Conservation (phyloP, 2,888 invertebrate species). For the Spicauda simplicius region DNA sequence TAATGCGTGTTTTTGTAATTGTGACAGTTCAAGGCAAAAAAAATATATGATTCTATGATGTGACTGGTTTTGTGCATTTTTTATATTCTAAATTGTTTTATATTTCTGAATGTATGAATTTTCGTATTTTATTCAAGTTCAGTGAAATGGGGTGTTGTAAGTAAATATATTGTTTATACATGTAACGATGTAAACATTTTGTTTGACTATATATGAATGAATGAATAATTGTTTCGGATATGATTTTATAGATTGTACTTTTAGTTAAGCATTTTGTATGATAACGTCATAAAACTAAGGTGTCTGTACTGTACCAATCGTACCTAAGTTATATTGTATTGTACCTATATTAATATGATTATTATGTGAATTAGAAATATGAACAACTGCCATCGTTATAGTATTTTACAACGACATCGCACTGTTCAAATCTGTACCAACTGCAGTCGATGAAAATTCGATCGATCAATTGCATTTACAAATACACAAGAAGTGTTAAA, state of each 20-base stretch:
- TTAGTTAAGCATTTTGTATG: conserved; percentile 17
- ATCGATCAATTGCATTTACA: neutral
- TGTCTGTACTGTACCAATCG: neutral
- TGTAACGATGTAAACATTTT: conserved; percentile 19
- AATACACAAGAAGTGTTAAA: neutral
- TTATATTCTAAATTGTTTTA: conserved; percentile 13
- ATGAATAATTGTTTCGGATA: conserved; percentile 2
- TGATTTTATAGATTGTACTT: conserved; percentile 8
- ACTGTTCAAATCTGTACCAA: conserved; percentile 12
- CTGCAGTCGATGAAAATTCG: conserved; percentile 2
- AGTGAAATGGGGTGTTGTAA: conserved; percentile 15
- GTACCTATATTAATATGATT: neutral
- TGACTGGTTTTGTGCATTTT: neutral
- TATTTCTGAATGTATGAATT: conserved; percentile 18
- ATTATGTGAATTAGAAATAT: conserved; percentile 10
- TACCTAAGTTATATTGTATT: neutral
- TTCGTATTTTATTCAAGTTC: neutral
- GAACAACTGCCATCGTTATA: conserved; percentile 12
- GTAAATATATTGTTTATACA: conserved; percentile 29
- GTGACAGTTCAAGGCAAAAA: no score
- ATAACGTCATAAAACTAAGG: conserved; percentile 8
- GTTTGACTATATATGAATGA: conserved; percentile 8
- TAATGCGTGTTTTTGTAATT: no score
- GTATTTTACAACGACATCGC: conserved; percentile 25
- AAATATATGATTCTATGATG: neutral